Base-by-base conservation (phyloP, 2,113 vertebrate species). In the rabbit (Oryctolagus cuniculus) region DNA sequence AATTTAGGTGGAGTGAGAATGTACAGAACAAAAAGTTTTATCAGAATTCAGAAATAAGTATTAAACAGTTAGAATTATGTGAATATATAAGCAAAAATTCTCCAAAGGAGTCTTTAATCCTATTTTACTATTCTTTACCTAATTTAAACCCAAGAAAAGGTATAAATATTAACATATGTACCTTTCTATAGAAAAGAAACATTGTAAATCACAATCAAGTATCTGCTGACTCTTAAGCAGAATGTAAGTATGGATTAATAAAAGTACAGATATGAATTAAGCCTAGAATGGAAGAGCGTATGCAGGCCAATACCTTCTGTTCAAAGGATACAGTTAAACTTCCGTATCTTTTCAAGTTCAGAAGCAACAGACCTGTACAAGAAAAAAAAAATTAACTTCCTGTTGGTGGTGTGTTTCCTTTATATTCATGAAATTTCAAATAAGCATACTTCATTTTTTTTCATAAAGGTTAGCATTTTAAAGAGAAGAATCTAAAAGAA, bases 321-420 rank as follows among this genome's bases (percentile, higher is more conserved):
- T 63, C 87, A 96, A 98, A 98, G 98, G 98, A 99, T 99, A 99
- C 98, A 98, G 75, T 98, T 98, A 97, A 99, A 99, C 94, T 98
- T 98, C 95, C 94, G 97, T 97, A 99, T 98, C 97, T 98, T 99
- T 96, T 98, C 12, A 10, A 99, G 98, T 95, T 99, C 98, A 95
- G 96, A 98, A 84, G 95, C 97, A 91, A 98, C 98, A 95, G 97
- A 98, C 98, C 98, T 99, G 72, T 87, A 3, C 24, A 93, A 89
- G 95, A 85, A 64, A 51, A 85, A 85, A 90, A 63, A 83, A 86
- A 27, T 1, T 70, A 78, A 81, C 21, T 86, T 88, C 66, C 89
- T 87, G 53, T 8, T 69, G 64, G 31, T 27, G 67, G 22, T 89
- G 38, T 87, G 25, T 90, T 63, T 80, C 58, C 55, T 96, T 96